phyloP scores from a whole-genome alignment of 2,888 invertebrate genomes.

The Steromphala cineraria region DNA sequence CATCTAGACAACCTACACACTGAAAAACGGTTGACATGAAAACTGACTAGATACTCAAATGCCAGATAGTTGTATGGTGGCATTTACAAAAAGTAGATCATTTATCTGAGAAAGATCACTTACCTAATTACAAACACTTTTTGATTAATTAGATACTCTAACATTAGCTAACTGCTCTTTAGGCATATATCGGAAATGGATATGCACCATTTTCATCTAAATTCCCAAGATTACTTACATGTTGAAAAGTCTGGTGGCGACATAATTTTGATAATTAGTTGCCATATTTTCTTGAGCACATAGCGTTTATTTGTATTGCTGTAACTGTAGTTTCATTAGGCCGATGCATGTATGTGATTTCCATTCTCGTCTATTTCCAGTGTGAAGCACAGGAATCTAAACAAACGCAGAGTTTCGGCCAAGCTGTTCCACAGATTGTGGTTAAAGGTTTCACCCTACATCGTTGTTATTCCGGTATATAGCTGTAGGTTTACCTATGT shows the following conservation, averaged over 20 bases:
- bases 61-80: no score
- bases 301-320: neutral
- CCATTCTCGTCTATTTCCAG: neutral
- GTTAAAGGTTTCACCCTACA: neutral
- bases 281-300: neutral
- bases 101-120: no score
- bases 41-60: no score
- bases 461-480: neutral
- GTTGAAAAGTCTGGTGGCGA: neutral
- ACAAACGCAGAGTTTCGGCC: neutral
- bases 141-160: no score
- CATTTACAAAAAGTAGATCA: no score
- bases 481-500: neutral
- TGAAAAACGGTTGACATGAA: no score
- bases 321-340: neutral
- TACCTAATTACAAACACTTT: no score
- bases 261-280: neutral
- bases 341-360: neutral
- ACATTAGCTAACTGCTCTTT: no score
- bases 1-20: no score
- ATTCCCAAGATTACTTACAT: no score
- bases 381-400: neutral
- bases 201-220: no score
- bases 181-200: no score
- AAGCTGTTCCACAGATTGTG: neutral